A percentile compares a stretch with the other conserved stretches of the same genome.
Conservation (phyloP, 37 sponge, comb jelly and placozoan species). For the Cladorhizidae sp. region DNA sequence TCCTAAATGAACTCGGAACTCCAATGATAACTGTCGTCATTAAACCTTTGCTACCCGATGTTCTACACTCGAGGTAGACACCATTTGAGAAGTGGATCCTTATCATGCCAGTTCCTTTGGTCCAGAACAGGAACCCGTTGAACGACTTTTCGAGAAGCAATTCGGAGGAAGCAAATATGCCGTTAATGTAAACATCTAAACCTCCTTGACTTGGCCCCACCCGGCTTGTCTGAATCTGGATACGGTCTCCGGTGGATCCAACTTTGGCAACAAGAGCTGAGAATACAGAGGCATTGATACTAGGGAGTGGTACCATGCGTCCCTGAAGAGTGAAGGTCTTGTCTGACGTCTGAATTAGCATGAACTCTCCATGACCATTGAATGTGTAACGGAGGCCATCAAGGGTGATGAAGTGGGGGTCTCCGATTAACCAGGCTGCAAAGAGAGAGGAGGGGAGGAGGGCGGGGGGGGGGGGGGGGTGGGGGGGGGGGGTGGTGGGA, state of each 20-base stretch:
- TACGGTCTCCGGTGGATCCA: constrained; percentile 23
- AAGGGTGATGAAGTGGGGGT: constrained; percentile 74
- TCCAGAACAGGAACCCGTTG: background rate
- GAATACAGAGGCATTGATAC: constrained; percentile 52
- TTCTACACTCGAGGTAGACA: background rate
- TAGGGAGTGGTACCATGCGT: constrained; percentile 41
- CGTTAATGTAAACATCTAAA: background rate
- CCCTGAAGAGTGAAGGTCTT: too few relatives aligned
- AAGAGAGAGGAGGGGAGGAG: too few relatives aligned
- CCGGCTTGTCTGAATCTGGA: background rate
- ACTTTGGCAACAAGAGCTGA: too few relatives aligned
- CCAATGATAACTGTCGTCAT: too few relatives aligned
- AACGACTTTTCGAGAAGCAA: background rate
- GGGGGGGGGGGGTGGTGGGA: too few relatives aligned
- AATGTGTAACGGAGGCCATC: constrained; percentile 54
- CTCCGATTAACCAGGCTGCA: constrained; percentile 63
- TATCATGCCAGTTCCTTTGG: background rate
- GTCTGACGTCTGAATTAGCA: constrained; percentile 58
- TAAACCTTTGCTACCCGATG: background rate
- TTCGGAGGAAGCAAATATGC: background rate
- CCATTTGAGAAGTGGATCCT: background rate
- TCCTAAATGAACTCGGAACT: too few relatives aligned
- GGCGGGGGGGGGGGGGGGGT: too few relatives aligned
- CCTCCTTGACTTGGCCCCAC: background rate
- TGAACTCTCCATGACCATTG: constrained; percentile 82